phyloP scores from a whole-genome alignment of 2,888 invertebrate species.

The Ferdinandea cuprea region DNA sequence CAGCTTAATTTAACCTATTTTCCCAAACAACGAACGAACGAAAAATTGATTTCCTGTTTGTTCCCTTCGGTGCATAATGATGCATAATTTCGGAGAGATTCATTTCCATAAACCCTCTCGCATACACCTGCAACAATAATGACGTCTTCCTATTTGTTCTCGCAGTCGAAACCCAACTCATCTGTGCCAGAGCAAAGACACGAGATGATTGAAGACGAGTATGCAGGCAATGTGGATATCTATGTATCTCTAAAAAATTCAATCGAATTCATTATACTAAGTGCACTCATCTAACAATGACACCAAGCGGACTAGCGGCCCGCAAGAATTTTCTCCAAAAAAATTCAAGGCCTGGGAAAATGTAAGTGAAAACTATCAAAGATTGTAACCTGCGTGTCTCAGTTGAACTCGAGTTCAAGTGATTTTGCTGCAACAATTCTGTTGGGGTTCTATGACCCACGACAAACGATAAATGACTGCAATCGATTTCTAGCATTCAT shows the following conservation, averaged over 20 bases:
- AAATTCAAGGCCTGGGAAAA: no score
- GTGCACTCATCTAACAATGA: no score
- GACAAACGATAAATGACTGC: slow-evolving; percentile 24
- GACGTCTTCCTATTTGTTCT: no score
- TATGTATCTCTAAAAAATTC: no score
- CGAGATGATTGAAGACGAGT: no score
- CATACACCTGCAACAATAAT: background rate
- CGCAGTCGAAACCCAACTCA: no score
- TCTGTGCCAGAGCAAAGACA: no score
- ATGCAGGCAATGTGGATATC: no score
- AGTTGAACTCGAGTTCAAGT: background rate
- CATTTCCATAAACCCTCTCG: background rate
- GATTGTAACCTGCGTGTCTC: background rate
- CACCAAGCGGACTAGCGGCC: no score
- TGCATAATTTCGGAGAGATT: background rate
- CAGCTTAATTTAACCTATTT: background rate
- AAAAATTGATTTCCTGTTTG: background rate
- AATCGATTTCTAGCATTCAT: slow-evolving; percentile 15
- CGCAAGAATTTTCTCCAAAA: no score
- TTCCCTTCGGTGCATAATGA: background rate
- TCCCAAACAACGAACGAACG: background rate
- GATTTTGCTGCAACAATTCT: background rate
- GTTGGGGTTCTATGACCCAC: background rate
- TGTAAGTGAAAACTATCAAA: background rate
- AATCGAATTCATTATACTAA: no score